Conservation (phyloP, 2,113 vertebrate genomes). For the Mormoops blainvillei region DNA sequence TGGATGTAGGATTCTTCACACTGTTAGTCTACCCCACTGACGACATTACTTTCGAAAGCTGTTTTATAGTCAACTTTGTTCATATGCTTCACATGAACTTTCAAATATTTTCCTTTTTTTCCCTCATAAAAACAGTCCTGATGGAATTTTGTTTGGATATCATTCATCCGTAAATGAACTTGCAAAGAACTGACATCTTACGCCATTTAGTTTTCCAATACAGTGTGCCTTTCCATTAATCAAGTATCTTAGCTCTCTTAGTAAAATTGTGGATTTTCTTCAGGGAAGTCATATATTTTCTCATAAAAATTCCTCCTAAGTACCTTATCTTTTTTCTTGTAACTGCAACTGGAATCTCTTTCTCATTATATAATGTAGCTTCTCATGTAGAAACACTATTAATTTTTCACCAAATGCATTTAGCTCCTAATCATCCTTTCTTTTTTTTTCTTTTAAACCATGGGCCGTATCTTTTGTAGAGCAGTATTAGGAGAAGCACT, state of each 20-base stretch:
- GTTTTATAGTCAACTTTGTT: background rate
- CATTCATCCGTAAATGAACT: background rate
- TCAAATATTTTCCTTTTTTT: background rate
- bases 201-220: background rate
- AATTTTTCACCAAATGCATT: constrained; percentile 23
- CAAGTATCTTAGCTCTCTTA: background rate
- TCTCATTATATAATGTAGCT: background rate
- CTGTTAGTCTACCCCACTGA: background rate
- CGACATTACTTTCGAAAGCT: background rate
- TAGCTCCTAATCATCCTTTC: background rate
- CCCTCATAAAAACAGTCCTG: background rate
- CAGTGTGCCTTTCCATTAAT: background rate
- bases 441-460: background rate
- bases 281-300: background rate
- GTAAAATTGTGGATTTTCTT: background rate
- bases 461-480: background rate
- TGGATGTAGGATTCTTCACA: background rate
- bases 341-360: background rate
- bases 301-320: background rate
- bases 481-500: background rate
- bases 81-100: background rate
- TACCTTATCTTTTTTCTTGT: background rate
- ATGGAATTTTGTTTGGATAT: background rate
- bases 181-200: background rate
- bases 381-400: background rate